These are phyloP conservation scores for Pogonus chalceus DNA, from an alignment of 1,140 invertebrate species.

Conservation along the genomic window DNA sequence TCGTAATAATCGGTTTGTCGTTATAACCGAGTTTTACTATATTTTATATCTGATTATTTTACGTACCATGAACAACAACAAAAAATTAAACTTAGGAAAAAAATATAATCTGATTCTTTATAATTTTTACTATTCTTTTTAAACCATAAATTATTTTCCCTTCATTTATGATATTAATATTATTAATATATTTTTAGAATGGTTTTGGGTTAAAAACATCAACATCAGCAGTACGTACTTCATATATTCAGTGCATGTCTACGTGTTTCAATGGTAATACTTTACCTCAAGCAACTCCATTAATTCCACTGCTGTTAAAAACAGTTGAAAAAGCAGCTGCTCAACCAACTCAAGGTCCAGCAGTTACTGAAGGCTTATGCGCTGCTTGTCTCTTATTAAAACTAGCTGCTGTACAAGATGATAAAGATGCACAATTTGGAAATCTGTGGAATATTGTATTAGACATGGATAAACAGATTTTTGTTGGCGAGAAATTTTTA, in stretches of 20 bases:
- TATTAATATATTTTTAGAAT: slow-evolving; percentile 52
- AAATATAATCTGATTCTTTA: too few species aligned
- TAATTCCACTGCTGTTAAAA: slow-evolving; percentile 52
- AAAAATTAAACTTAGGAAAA: too few species aligned
- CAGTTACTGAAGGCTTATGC: slow-evolving; percentile 69
- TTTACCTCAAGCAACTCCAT: slow-evolving; percentile 36
- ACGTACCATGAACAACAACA: too few species aligned
- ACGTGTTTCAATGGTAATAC: slow-evolving; percentile 48
- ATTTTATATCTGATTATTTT: too few species aligned
- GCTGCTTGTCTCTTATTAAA: slow-evolving; percentile 64
- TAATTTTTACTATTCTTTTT: too few species aligned
- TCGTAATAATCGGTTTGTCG: too few species aligned
- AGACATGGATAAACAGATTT: slow-evolving; percentile 66
- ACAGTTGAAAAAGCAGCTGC: slow-evolving; percentile 58
- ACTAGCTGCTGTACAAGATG: slow-evolving; percentile 44
- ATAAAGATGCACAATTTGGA: slow-evolving; percentile 44
- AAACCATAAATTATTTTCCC: too few species aligned
- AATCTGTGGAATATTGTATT: slow-evolving; percentile 58
- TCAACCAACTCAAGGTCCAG: slow-evolving; percentile 49
- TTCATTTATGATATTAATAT: too few species aligned
- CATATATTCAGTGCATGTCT: slow-evolving; percentile 66
- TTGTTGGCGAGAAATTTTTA: slow-evolving; percentile 70
- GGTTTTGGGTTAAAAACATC: slow-evolving; percentile 69
- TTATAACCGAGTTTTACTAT: too few species aligned
- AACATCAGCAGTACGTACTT: slow-evolving; percentile 62